Percentiles rank a stretch among this genome's conserved stretches.
Evolutionary conservation across 37 sponge, comb jelly and placozoan genomes (phyloP).

Genomic region (Dysidea cf. avara): DNA sequence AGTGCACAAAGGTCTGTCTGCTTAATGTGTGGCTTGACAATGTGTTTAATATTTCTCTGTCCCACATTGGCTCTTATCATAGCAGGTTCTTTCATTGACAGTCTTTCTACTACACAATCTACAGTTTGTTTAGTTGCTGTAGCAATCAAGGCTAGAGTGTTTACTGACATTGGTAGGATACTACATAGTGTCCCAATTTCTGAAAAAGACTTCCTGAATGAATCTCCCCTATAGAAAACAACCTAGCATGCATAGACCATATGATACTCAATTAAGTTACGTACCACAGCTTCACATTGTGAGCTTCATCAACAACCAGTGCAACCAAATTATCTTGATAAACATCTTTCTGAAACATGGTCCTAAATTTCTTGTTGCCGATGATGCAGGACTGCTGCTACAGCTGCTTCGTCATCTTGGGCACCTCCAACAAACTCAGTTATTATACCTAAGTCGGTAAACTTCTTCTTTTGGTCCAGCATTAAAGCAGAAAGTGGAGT

Average conservation of each 20-base stretch:
- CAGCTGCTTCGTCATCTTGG: too few species aligned
- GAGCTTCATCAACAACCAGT: constrained; percentile 20
- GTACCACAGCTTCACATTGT: constrained; percentile 11
- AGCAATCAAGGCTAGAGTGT: neutral
- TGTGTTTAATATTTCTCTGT: neutral
- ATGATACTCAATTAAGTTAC: neutral
- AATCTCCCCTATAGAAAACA: neutral
- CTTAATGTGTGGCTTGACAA: neutral
- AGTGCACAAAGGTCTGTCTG: too few species aligned
- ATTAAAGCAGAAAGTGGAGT: too few species aligned
- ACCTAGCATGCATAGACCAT: neutral
- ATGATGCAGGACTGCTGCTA: constrained; percentile 4
- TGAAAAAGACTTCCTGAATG: neutral
- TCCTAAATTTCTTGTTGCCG: neutral
- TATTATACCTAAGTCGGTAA: too few species aligned
- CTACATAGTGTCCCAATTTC: constrained; percentile 1
- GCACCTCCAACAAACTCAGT: too few species aligned
- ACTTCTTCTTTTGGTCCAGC: too few species aligned
- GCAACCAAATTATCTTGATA: constrained; percentile 8
- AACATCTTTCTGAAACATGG: neutral
- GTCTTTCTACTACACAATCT: neutral
- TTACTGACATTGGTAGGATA: neutral
- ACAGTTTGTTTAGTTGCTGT: neutral
- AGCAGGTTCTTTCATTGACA: neutral
- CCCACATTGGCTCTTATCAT: neutral